Evolutionary conservation across 2,113 vertebrate genomes (phyloP), one percentile per base, ranked within the genome.

Genomic region (Salvator merianae): DNA sequence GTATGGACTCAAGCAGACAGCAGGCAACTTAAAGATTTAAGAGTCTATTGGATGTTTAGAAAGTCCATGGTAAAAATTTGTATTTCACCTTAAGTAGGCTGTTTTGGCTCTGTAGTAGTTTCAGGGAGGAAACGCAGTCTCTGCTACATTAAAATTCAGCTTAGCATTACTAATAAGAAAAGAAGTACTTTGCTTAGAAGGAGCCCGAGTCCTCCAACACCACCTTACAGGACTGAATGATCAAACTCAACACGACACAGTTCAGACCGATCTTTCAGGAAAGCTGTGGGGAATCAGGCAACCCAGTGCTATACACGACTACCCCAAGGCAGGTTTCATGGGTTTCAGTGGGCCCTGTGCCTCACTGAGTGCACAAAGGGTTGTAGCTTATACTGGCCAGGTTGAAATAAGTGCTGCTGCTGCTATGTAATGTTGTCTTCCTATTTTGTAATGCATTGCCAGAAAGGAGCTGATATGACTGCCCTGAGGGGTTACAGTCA

Each of bases 331-430:
- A 8, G 43, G 13, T 24, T 18, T 6, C 55, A 73, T 10, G 5
- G 30, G 72, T 38, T 40, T 40, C 22, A 7, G n/a, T 26, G 22
- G 22, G 38, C 3, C 40, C 74, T 47, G 12, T 32, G 40, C 32
- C 47, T 30, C 4, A 16, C 38, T 8, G 68, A 69, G 12, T 30
- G 32, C 22, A 10, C 32, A 38, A 34, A 76, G 24, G 7, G 7
- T 24, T 30, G 32, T 63, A 32, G 73, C 87, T 80, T 75, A 84
- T 47, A 20, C 84, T 84, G 87, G 24, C 74, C 74, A 82, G 36
- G 72, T 86, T 83, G 77, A 80, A 82, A 73, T 32, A 30, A n/a
- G 18, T 30, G 24, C 14, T 70, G 47, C 84, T 88, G 79, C 53
- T 36, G 77, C n/a, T 82, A 24, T 66, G 24, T 28, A 4, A 63